Percentiles rank a stretch among this genome's conserved stretches.
These are phyloP conservation scores for Myripristis jacobus DNA, from an alignment of 2,797 vertebrate genomes.

Conservation along the genomic window DNA sequence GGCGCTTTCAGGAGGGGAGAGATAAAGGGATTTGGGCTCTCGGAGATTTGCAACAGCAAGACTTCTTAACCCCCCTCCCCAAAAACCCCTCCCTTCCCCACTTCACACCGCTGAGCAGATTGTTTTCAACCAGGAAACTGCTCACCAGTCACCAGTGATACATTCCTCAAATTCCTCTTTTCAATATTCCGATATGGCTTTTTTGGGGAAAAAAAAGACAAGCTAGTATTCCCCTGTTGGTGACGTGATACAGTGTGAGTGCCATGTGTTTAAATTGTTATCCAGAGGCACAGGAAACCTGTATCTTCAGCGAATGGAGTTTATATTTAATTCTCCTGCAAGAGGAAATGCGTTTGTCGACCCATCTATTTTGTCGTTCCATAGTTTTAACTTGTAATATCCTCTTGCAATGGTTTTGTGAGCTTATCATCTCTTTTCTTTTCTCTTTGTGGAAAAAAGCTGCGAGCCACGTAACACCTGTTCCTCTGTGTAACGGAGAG, in stretches of 20 bases:
- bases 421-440: not conserved
- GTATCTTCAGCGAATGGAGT: not conserved
- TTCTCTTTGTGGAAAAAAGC: no score
- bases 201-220: conserved; percentile 1
- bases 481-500: not conserved
- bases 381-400: conserved; percentile 9
- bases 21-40: conserved; percentile 84
- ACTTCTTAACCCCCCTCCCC: conserved; percentile 59
- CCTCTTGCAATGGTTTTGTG: conserved; percentile 1
- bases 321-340: conserved; percentile 17
- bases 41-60: conserved; percentile 74
- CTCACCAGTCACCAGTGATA: conserved; percentile 32
- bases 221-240: no score
- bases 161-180: conserved; percentile 50
- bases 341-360: conserved; percentile 17
- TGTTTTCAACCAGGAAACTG: conserved; percentile 62
- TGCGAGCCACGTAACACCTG: no score
- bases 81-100: conserved; percentile 2
- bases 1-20: conserved; percentile 75
- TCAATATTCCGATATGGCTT: conserved; percentile 46
- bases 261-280: not conserved
- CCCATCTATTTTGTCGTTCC: conserved; percentile 9
- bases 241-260: conserved; percentile 9
- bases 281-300: conserved; percentile 1
- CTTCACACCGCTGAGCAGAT: conserved; percentile 66